Evolutionary conservation across 2,113 vertebrate species (phyloP).

Genomic region (Procavia capensis): DNA sequence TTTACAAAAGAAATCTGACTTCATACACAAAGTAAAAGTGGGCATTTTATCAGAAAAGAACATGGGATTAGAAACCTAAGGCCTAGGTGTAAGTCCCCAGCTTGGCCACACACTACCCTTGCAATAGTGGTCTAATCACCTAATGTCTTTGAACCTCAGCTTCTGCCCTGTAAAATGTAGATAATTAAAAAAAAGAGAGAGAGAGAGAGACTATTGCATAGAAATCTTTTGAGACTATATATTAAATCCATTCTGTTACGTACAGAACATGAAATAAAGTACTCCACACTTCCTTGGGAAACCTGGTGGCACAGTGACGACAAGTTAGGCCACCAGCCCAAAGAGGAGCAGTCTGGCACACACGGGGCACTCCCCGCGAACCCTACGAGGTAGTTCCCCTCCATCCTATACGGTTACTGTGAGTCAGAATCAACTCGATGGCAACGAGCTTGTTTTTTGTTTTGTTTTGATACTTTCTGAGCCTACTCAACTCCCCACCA

Average conservation of each 20-base stretch:
- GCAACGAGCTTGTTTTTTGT: too few species aligned
- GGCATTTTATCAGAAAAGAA: neutral
- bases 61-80: neutral
- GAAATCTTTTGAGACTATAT: neutral
- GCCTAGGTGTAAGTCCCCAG: neutral
- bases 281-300: neutral
- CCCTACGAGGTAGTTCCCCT: too few species aligned
- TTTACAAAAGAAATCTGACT: too few species aligned
- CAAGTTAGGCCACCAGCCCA: neutral
- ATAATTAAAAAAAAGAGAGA: neutral
- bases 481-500: neutral
- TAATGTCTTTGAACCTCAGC: neutral
- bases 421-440: too few species aligned
- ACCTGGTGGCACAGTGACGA: too few species aligned
- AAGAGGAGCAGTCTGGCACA: neutral
- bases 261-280: conserved; percentile 6
- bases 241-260: neutral
- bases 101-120: neutral
- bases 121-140: neutral
- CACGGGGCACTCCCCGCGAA: neutral
- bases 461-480: neutral
- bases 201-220: neutral
- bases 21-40: neutral
- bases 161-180: neutral
- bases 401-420: too few species aligned